These are phyloP conservation scores for Cremastinae sp. DNA, from an alignment of 2,888 invertebrate species.

Conservation along the genomic window DNA sequence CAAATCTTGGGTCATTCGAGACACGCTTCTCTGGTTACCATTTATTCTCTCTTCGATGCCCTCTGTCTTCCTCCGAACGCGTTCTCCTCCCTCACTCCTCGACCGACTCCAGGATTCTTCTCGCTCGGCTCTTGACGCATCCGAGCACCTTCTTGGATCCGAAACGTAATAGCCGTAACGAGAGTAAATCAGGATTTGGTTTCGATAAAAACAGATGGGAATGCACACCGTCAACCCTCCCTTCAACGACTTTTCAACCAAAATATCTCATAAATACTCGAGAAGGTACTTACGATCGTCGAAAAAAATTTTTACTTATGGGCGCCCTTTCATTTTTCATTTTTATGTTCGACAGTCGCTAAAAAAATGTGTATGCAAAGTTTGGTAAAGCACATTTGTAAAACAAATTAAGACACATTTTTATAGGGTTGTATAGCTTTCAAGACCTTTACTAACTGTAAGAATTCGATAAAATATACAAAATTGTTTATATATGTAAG, in stretches of 20 bases:
- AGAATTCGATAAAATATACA: too few relatives aligned
- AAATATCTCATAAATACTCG: too few relatives aligned
- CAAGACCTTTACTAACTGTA: too few relatives aligned
- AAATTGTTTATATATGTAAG: too few relatives aligned
- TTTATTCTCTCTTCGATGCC: slow-evolving; percentile 64
- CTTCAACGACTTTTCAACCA: not conserved
- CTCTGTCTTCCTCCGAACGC: slow-evolving; percentile 45
- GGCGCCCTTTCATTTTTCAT: too few relatives aligned
- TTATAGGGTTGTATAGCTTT: too few relatives aligned
- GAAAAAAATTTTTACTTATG: too few relatives aligned
- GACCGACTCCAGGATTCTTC: not conserved
- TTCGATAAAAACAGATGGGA: slow-evolving; percentile 54
- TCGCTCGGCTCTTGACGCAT: slow-evolving; percentile 52
- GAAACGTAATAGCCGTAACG: slow-evolving; percentile 73
- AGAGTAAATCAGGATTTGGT: slow-evolving; percentile 70
- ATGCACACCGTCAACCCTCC: slow-evolving; percentile 45
- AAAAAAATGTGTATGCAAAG: too few relatives aligned
- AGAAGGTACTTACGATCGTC: too few relatives aligned
- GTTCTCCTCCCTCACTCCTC: not conserved
- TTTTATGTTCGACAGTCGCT: too few relatives aligned
- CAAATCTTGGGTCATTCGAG: slow-evolving; percentile 75
- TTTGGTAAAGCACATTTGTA: too few relatives aligned
- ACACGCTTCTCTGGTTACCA: slow-evolving; percentile 77
- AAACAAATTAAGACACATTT: too few relatives aligned
- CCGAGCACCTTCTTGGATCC: slow-evolving; percentile 54